A percentile compares a stretch with the other conserved stretches of the same genome.
These are phyloP conservation scores for Idaea biselata DNA, from an alignment of 2,888 invertebrate species.

Conservation along the genomic window DNA sequence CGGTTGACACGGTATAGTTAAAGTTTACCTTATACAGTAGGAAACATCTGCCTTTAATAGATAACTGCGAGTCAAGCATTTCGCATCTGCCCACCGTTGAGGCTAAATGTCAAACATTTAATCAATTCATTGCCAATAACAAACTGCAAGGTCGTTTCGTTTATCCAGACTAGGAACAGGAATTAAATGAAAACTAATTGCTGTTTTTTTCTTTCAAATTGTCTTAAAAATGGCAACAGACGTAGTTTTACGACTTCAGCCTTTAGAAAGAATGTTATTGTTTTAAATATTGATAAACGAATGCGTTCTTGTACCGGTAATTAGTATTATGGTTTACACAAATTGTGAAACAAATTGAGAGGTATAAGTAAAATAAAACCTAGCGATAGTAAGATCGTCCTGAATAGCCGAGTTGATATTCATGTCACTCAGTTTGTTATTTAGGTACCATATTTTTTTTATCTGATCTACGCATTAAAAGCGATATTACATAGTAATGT, in stretches of 20 bases:
- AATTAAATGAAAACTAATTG: background rate
- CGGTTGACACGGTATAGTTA: slow-evolving; percentile 37
- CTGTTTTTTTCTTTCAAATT: background rate
- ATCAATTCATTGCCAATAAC: slow-evolving; percentile 57
- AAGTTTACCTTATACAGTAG: slow-evolving; percentile 46
- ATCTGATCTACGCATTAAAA: background rate
- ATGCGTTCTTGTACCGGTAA: too few relatives aligned
- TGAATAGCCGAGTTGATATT: background rate
- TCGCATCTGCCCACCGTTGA: slow-evolving; percentile 66
- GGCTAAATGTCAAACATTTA: slow-evolving; percentile 71
- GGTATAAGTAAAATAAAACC: background rate
- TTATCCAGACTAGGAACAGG: slow-evolving; percentile 22
- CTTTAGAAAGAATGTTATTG: background rate
- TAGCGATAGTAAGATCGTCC: background rate
- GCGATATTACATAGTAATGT: background rate
- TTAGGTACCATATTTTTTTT: background rate
- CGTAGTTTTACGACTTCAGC: background rate
- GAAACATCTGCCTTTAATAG: slow-evolving; percentile 65
- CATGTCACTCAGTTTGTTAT: background rate
- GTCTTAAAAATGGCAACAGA: background rate
- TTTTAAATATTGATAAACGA: too few relatives aligned
- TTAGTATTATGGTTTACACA: too few relatives aligned
- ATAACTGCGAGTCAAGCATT: slow-evolving; percentile 49
- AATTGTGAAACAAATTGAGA: background rate
- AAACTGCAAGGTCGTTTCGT: slow-evolving; percentile 46